phyloP scores from a whole-genome alignment of 2,113 vertebrate species.

The Labrus mixtus region DNA sequence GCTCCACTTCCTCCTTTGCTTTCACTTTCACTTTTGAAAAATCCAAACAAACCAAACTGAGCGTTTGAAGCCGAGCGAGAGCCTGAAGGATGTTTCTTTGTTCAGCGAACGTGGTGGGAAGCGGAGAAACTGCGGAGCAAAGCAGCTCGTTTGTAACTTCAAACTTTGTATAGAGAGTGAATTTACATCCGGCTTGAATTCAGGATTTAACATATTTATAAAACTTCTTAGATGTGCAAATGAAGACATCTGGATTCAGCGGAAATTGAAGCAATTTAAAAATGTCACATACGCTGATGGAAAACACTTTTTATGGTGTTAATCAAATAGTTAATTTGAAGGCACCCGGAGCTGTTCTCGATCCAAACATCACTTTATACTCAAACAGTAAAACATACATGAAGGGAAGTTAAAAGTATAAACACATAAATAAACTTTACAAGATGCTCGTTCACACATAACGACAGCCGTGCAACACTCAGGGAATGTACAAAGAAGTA shows the following conservation, averaged over 20 bases:
- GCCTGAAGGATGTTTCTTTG: slow-evolving; percentile 47
- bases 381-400: no score
- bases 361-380: no score
- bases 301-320: neutral
- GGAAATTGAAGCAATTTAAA: neutral
- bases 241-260: slow-evolving; percentile 1
- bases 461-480: no score
- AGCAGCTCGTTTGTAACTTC: slow-evolving; percentile 38
- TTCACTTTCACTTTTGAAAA: slow-evolving; percentile 26
- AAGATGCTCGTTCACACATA: no score
- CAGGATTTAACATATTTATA: slow-evolving; percentile 8
- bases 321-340: neutral
- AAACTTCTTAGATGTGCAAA: slow-evolving; percentile 28
- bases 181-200: slow-evolving; percentile 12
- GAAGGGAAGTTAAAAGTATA: no score
- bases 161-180: slow-evolving; percentile 15
- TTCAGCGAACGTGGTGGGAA: slow-evolving; percentile 25
- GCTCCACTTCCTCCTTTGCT: neutral
- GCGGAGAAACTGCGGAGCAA: neutral
- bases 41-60: slow-evolving; percentile 3
- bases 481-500: neutral
- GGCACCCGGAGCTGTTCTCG: no score
- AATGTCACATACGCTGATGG: neutral
- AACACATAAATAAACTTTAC: no score
- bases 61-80: slow-evolving; percentile 12